Evolutionary conservation across 2,797 vertebrate species (phyloP), one percentile per base, ranked within the genome.

Genomic region (Anabas testudineus): DNA sequence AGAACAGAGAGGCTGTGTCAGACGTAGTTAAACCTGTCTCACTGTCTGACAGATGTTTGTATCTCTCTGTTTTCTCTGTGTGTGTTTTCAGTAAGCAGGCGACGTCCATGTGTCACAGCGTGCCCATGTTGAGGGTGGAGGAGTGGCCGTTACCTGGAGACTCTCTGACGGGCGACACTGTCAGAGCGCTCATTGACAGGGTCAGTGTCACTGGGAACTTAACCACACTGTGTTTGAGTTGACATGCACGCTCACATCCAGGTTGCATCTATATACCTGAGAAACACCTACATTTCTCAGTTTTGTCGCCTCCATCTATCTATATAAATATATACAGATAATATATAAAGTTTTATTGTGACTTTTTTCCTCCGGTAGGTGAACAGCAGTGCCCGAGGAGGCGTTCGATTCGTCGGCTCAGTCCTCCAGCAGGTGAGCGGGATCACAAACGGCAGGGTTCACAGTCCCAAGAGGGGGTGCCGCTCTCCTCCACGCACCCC

Each of bases 371-470:
- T 24, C 32, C 13, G 32, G 5, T 83, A 99, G 97, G 94, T 98
- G 83, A 99, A 99, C 24, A 94, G 93, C 85, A 95, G 94, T 52
- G 95, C 95, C 19, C 95, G 93, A 34, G 95, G 92, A 70, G 96
- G 97, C 7, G 96, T 95, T 91, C 95, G 93, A 52, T 98, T 99
- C 66, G 93, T 99, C 32, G 96, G 96, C 59, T 97, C 98, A 5
- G 78, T 98, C 68, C 94, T 94, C 0, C 96, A 98, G 61, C 94
- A 95, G 84, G 89, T 89, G 56, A 88, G 90, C 18, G 84, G 89
- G 24, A 45, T 86, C 67, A 84, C 81, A 32, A 91, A 93, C 1
- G 88, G 92, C 12, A 74, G 88, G 39, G 45, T 92, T n/a, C 82
- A 92, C 67, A 95, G 94, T 67, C 94, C 92, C 0, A 94, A 88